Evolutionary conservation across 92 coral and sea anemone genomes (phyloP).

Genomic region (Paragorgia papillata): DNA sequence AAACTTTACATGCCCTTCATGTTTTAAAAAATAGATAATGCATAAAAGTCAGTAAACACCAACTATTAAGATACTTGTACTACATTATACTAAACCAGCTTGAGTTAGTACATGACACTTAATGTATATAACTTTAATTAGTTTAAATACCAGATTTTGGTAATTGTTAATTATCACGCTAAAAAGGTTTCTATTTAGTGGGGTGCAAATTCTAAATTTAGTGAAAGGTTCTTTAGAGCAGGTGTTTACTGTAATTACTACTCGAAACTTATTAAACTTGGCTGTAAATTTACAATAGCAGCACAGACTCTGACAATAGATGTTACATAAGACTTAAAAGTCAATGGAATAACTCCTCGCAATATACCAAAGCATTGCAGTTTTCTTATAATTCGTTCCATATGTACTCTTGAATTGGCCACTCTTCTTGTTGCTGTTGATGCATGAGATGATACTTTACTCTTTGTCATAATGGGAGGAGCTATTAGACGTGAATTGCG

Average conservation of each 20-base stretch:
- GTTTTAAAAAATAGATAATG: neutral
- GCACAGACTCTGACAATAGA: conserved; percentile 74
- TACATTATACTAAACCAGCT: too few species aligned
- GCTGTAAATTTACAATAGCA: conserved; percentile 65
- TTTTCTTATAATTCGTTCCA: conserved; percentile 72
- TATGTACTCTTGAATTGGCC: conserved; percentile 75
- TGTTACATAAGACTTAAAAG: conserved; percentile 65
- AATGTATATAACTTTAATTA: too few species aligned
- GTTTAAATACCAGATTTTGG: too few species aligned
- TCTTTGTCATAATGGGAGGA: conserved; percentile 68
- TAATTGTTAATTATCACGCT: too few species aligned
- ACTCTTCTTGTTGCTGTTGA: conserved; percentile 79
- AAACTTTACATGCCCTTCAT: neutral
- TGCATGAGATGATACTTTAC: conserved; percentile 71
- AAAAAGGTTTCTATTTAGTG: too few species aligned
- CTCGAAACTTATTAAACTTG: conserved; percentile 13
- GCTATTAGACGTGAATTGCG: conserved; percentile 57
- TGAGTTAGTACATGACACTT: too few species aligned
- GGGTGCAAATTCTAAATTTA: too few species aligned
- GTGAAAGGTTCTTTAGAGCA: too few species aligned
- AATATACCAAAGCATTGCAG: conserved; percentile 62
- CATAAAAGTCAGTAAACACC: neutral
- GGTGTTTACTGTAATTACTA: too few species aligned
- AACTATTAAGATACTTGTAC: neutral
- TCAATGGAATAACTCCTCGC: conserved; percentile 75